Conservation (phyloP, 2,888 invertebrate species). For the Hanleya hanleyi region DNA sequence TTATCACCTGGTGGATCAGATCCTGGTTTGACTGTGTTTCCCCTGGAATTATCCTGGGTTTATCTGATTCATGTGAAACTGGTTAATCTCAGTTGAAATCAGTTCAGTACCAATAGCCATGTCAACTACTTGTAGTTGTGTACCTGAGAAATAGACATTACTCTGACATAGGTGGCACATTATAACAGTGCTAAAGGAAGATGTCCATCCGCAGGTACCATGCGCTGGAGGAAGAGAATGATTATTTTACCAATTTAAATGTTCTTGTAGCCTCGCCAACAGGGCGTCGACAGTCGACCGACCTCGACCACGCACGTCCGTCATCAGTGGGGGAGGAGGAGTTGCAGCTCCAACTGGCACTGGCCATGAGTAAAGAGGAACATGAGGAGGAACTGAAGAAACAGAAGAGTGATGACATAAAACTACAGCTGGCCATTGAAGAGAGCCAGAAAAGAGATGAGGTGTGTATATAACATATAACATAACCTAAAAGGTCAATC, state of each 20-base stretch:
- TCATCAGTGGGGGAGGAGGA: conserved; percentile 99
- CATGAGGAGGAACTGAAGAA: conserved; percentile 97
- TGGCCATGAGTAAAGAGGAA: conserved; percentile 99
- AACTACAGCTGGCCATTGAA: conserved; percentile 94
- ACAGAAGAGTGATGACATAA: conserved; percentile 94
- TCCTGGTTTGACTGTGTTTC: too few relatives aligned
- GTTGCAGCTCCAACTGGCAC: conserved; percentile 95
- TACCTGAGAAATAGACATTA: too few relatives aligned
- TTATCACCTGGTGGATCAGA: too few relatives aligned
- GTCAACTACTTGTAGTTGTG: too few relatives aligned
- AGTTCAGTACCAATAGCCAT: too few relatives aligned
- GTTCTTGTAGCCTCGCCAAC: conserved; percentile 28
- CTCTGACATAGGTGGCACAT: too few relatives aligned
- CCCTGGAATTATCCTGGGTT: too few relatives aligned
- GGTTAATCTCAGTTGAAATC: too few relatives aligned
- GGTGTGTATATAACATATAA: conserved; percentile 74
- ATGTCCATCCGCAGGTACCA: neutral
- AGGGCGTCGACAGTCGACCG: conserved; percentile 71
- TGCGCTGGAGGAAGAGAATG: neutral
- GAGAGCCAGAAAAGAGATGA: conserved; percentile 80
- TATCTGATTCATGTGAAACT: too few relatives aligned
- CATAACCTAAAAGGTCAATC: neutral
- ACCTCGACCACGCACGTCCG: conserved; percentile 94
- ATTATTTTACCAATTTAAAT: conserved; percentile 2
- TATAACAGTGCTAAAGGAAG: too few relatives aligned